phyloP scores from a whole-genome alignment of 2,113 vertebrate species.

The Arvicanthis niloticus region DNA sequence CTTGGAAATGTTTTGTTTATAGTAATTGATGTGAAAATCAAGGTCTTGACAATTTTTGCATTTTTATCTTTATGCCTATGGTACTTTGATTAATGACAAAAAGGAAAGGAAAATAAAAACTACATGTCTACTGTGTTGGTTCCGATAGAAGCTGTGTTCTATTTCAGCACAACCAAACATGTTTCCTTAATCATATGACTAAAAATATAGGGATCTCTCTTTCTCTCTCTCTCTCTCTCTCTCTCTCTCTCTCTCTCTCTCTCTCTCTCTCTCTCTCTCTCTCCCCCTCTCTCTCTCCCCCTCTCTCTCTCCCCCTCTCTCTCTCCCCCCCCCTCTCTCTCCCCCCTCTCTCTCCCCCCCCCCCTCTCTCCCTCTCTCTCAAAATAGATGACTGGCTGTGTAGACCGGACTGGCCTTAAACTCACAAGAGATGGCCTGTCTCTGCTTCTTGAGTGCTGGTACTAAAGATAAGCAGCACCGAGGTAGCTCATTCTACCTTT shows the following conservation, averaged over 20 bases:
- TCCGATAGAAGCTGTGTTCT: constrained; percentile 15
- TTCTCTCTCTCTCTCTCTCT: background rate
- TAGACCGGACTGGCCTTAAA: background rate
- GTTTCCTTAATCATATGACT: constrained; percentile 13
- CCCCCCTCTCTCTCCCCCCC: too few relatives aligned
- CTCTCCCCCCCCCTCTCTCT: accelerated
- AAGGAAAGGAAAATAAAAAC: constrained; percentile 44
- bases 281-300: too few relatives aligned
- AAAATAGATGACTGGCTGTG: background rate
- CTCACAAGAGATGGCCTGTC: background rate
- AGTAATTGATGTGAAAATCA: constrained; percentile 16
- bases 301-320: background rate
- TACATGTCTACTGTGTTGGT: background rate
- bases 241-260: background rate
- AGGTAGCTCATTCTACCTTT: too few relatives aligned
- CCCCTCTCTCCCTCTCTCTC: background rate
- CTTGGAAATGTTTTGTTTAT: constrained; percentile 45
- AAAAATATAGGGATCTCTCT: background rate
- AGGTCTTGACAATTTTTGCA: constrained; percentile 31
- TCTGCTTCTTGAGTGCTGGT: background rate
- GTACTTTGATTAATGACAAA: constrained; percentile 46
- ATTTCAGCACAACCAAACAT: background rate
- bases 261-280: background rate
- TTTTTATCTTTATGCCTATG: constrained; percentile 33
- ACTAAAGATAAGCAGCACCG: background rate